Base-by-base conservation (phyloP, 2,113 vertebrate species). In the Ranitomeya imitator region DNA sequence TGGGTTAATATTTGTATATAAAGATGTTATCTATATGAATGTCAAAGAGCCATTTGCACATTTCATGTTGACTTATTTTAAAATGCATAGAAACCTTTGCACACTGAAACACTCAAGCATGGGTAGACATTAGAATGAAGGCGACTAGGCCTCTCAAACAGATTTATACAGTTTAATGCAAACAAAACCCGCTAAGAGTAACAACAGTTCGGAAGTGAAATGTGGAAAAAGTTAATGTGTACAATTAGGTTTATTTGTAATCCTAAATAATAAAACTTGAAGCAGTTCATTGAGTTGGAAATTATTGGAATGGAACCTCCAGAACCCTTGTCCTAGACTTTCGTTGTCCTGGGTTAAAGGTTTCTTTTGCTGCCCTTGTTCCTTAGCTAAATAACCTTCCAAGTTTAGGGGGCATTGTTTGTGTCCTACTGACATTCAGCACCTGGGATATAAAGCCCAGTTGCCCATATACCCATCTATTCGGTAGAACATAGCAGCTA, bases 71-170 rank as follows among this genome's bases (percentile, higher is more conserved):
- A 77, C 71, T 76, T 85, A 77, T 85, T 85, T 85, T 77, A 85
- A 85, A 85, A 85, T 76, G 84, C 84, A 85, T 85, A 77, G 83
- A 85, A 85, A 85, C 54, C 71, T 76, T 85, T 85, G 54, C 84
- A 85, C 52, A 37, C 55, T 74, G 71, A 74, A 57, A 77, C 84
- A 77, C 55, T 77, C 71, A 51, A 76, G 84, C 84, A 77, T 77
- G 55, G 84, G 55, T 14, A 60, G 16, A 60, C 71, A 76, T 73
- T 45, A 85, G 2, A 85, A 85, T 85, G 69, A 77, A 77, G 84
- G 26, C 14, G 55, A 31, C 54, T 85, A 11, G 55, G 45, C 71
- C 15, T 51, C 52, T 14, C 14, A 18, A 76, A 16, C 60, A 60
- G 23, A 74, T 76, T 26, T 85, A 74, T 67, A 71, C 37, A 69